Evolutionary conservation across 2,888 invertebrate species (phyloP), one percentile per base, ranked within the genome.

Genomic region (Lochmaea capreae): DNA sequence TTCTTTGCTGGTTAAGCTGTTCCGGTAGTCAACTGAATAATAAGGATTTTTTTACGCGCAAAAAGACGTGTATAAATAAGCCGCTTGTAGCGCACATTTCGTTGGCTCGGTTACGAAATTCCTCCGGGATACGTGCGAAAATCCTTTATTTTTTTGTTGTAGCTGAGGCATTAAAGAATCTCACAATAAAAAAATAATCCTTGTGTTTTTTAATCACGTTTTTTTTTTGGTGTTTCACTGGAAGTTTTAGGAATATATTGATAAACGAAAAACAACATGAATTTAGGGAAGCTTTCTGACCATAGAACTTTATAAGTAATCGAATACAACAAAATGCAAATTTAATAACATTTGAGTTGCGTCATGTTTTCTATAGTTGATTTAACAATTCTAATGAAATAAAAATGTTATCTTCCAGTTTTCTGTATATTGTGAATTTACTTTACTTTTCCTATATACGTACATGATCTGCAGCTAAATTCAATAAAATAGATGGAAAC

Each of bases 61-160:
- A 14, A 12, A 59, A 59, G 9, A 33, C 5, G 12, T 33, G 26
- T 59, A 59, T 59, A 11, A 33, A 26, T 59, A 59, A 59, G 59
- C 59, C 9, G 59, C 12, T 59, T 12, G 59, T 3, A 26, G 59
- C 26, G 33, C 26, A 26, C 14, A 33, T 18, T 22, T 26, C 10
- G 57, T 22, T 58, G 57, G 18, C 11, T 58, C 22, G 57, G 11
- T 58, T 58, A 11, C 26, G 22, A 22, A 22, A 59, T 59, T 59
- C 59, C 59, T 33, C 14, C 33, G 14, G 59, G 33, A 59, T 33
- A 59, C 33, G 59, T 33, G 59, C 26, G 26, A 59, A 59, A 59
- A 59, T 59, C 59, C 59, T 14, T 33, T 14, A 33, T 59, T 59
- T 59, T 59, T 33, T 59, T 59, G 26, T 33, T 59, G 26, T 33